Conservation (phyloP, 2,113 vertebrate species). For the Bos indicus region DNA sequence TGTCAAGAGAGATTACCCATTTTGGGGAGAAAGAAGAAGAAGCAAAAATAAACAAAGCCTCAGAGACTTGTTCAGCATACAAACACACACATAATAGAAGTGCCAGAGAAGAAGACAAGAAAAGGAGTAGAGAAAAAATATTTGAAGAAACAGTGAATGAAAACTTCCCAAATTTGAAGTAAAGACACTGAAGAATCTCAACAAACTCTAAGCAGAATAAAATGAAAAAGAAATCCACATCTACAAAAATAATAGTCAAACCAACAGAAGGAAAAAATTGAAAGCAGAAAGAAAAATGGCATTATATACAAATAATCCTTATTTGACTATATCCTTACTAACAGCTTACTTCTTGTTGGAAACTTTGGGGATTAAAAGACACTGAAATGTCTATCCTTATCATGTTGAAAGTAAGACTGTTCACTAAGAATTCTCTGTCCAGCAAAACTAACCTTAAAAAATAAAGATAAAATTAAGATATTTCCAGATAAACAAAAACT, state of each 20-base stretch:
- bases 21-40: background rate
- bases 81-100: background rate
- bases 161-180: background rate
- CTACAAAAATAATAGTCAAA: background rate
- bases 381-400: background rate
- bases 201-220: background rate
- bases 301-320: background rate
- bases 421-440: background rate
- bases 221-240: background rate
- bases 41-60: background rate
- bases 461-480: background rate
- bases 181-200: background rate
- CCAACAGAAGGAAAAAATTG: background rate
- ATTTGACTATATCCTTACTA: background rate
- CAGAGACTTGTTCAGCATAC: background rate
- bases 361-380: background rate
- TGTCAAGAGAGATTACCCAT: background rate
- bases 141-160: background rate
- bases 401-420: background rate
- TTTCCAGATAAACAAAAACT: background rate
- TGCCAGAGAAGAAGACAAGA: background rate
- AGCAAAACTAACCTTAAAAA: background rate
- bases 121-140: background rate
- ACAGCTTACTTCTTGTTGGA: background rate
- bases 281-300: background rate